Conservation (phyloP, 2,113 vertebrate species). For the Fulica atra region DNA sequence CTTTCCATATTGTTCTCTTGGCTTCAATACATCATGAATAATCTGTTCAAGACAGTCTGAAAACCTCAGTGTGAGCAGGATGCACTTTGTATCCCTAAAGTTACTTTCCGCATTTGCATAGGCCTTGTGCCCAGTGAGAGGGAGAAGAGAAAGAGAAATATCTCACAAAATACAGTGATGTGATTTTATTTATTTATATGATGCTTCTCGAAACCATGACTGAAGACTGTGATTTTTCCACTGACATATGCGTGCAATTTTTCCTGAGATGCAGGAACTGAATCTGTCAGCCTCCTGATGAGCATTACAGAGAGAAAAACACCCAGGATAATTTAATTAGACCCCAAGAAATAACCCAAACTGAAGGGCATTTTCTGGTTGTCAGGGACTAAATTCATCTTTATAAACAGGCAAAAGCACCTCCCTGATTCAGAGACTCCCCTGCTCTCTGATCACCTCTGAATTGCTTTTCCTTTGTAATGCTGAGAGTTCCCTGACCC, state of each 20-base stretch:
- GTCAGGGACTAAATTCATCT: conserved; percentile 35
- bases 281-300: conserved; percentile 51
- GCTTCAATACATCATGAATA: conserved; percentile 26
- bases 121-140: neutral
- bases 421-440: neutral
- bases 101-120: neutral
- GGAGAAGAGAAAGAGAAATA: neutral
- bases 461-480: neutral
- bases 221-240: conserved; percentile 45
- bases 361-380: conserved; percentile 56
- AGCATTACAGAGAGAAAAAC: conserved; percentile 18
- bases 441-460: neutral
- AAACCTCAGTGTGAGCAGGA: conserved; percentile 3
- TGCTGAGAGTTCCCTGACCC: neutral
- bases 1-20: conserved; percentile 56
- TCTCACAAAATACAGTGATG: neutral
- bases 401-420: conserved; percentile 9
- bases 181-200: conserved; percentile 23
- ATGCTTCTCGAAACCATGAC: conserved; percentile 1
- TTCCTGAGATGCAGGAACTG: conserved; percentile 24
- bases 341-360: conserved; percentile 47
- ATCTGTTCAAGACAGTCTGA: conserved; percentile 26
- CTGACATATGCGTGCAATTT: conserved; percentile 19
- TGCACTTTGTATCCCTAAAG: neutral
- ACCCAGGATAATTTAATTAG: conserved; percentile 57